Evolutionary conservation across 2,797 vertebrate species (phyloP), one percentile per base, ranked within the genome.

Genomic region (Prionace glauca): DNA sequence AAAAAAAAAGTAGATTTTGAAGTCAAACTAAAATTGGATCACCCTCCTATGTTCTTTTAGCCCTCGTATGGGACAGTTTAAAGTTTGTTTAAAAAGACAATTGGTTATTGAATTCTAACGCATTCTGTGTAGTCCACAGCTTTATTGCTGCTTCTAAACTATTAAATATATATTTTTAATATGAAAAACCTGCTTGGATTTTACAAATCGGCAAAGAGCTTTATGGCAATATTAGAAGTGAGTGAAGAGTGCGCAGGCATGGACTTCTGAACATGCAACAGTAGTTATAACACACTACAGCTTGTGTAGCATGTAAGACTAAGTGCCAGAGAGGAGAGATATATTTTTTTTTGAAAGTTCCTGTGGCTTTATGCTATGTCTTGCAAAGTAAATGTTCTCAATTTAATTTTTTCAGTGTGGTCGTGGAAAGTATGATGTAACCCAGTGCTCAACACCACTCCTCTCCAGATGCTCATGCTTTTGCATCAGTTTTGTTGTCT

Each of bases 81-180:
- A 60, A 65, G 56, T 95, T 95, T 77, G 93, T 95, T 72, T 56
- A 95, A 95, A 95, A 60, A 77, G 71, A 69, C 14, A 74, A 9
- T 95, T 77, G 93, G 71, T 95, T 97, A 96, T 97, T 96, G 96
- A 97, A 97, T 97, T 97, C 97, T 97, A 97, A 97, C 96, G 97
- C 97, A 97, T 96, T 97, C 96, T 97, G 96, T 96, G 97, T 97
- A 97, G 97, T 97, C 97, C 97, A 1, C 96, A 97, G 97, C 97
- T 97, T 97, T 96, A 74, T 97, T 97, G 97, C 93, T 95, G 93
- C 97, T 97, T 97, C 97, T 97, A 97, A 97, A 95, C 93, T 97
- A 97, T 97, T 97, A 97, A 97, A 95, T 97, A 67, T 97, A 97
- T 97, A 98, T 97, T 98, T 98, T 97, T 95, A 95, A 95, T 95